A percentile compares a stretch with the other conserved stretches of the same genome.
phyloP scores from a whole-genome alignment of 2,797 vertebrate genomes.

The Sternotherus odoratus region DNA sequence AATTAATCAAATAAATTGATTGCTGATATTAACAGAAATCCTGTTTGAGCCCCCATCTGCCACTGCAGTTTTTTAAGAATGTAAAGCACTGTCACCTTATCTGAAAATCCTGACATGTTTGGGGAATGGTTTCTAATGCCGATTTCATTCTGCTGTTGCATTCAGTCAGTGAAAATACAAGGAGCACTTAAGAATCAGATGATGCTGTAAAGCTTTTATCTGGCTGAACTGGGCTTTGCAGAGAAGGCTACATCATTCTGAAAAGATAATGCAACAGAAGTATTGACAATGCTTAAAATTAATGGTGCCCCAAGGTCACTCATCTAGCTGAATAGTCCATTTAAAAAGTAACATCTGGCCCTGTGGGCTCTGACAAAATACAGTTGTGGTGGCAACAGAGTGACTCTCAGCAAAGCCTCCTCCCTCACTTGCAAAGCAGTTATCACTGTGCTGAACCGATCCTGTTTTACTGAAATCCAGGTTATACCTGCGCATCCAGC shows the following conservation, averaged over 20 bases:
- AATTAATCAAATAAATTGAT: too few species aligned
- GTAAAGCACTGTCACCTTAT: neutral
- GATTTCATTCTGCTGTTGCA: neutral
- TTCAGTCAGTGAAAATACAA: fast-evolving
- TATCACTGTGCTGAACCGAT: fast-evolving
- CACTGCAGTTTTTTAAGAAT: too few species aligned
- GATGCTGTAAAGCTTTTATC: conserved; percentile 20
- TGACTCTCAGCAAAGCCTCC: fast-evolving
- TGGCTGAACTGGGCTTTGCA: conserved; percentile 21
- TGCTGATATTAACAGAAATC: neutral
- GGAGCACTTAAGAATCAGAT: neutral
- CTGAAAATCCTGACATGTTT: neutral
- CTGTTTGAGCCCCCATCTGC: neutral
- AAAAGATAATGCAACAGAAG: neutral
- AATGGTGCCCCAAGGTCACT: neutral
- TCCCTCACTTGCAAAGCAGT: neutral
- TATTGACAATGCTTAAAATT: neutral
- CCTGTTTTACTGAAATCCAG: fast-evolving
- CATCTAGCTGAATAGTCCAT: neutral
- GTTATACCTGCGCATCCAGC: neutral
- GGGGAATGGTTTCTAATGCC: neutral
- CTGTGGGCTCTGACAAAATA: neutral
- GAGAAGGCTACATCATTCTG: neutral
- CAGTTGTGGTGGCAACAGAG: fast-evolving
- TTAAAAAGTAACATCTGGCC: fast-evolving